phyloP scores from a whole-genome alignment of 2,113 vertebrate genomes.

The Microtus ochrogaster region DNA sequence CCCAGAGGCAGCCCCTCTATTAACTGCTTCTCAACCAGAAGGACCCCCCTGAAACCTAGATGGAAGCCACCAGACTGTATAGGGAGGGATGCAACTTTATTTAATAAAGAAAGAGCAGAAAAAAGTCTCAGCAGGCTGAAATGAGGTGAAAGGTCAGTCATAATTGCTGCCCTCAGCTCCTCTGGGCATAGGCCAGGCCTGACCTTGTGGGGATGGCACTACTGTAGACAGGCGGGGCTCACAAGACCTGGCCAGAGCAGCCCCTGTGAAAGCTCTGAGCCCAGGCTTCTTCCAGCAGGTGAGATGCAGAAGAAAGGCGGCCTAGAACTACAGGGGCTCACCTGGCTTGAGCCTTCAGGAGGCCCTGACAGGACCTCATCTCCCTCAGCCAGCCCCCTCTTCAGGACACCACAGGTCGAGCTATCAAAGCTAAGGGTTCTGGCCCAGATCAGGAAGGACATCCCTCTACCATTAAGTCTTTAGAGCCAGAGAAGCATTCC shows the following conservation, averaged over 20 bases:
- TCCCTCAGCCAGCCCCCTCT: not conserved
- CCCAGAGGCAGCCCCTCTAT: not conserved
- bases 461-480: not conserved
- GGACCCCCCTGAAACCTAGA: not conserved
- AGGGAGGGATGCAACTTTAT: constrained; percentile 64
- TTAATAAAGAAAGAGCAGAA: constrained; percentile 11
- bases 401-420: not conserved
- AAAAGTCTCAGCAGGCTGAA: not conserved
- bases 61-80: constrained; percentile 13
- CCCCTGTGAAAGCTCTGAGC: not conserved
- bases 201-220: not conserved
- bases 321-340: not conserved
- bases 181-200: not conserved
- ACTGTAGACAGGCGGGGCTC: not conserved
- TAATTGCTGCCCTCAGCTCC: not conserved
- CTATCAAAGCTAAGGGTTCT: not conserved
- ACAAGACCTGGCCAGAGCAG: not conserved
- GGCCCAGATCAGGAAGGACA: not conserved
- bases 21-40: not conserved
- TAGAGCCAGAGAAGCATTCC: not conserved
- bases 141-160: not conserved
- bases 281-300: not conserved
- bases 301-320: not conserved
- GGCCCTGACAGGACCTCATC: not conserved
- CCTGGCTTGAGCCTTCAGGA: not conserved